Conservation (phyloP, 2,113 vertebrate genomes). For the Ahaetulla prasina region DNA sequence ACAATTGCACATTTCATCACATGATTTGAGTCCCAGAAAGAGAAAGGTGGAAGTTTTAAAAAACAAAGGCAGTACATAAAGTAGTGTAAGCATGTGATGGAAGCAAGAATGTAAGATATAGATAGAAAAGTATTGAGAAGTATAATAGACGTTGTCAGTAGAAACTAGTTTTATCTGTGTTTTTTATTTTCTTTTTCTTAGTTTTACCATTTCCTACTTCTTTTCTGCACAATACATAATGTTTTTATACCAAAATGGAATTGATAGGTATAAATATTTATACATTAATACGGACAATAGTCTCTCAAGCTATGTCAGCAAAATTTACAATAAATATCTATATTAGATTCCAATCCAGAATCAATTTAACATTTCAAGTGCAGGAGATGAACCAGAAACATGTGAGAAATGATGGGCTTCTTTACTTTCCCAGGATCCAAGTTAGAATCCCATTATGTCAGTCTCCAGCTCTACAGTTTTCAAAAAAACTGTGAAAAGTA, state of each 20-base stretch:
- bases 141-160: background rate
- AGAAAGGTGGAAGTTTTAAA: background rate
- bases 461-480: background rate
- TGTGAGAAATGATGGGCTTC: background rate
- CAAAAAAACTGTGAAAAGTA: background rate
- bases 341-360: background rate
- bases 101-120: background rate
- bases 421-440: background rate
- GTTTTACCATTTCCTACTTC: background rate
- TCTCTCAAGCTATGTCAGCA: background rate
- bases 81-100: background rate
- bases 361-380: background rate
- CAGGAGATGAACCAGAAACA: background rate
- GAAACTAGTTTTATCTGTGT: background rate
- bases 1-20: background rate
- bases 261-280: background rate
- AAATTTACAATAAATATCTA: background rate
- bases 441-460: background rate
- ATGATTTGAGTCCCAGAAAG: background rate
- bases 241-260: background rate
- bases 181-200: background rate
- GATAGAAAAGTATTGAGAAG: background rate
- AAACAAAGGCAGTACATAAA: background rate
- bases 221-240: background rate
- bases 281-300: background rate